A percentile compares a stretch with the other conserved stretches of the same genome.
phyloP scores from a whole-genome alignment of 2,797 vertebrate genomes.

The Borostomias antarcticus region DNA sequence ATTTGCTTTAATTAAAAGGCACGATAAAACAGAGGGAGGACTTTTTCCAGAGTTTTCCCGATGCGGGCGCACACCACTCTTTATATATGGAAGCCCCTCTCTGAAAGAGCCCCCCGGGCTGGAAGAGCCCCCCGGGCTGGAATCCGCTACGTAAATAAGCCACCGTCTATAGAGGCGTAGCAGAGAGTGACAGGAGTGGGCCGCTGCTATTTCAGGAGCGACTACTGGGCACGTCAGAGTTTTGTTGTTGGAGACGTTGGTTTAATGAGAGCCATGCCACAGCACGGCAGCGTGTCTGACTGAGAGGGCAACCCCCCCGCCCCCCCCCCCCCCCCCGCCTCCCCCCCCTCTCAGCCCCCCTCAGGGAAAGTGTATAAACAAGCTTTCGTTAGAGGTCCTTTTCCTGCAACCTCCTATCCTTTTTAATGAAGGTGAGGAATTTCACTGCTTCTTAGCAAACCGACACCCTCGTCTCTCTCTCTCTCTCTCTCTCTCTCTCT shows the following conservation, averaged over 20 bases:
- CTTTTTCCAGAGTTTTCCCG: constrained; percentile 20
- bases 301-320: constrained; percentile 6
- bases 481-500: constrained; percentile 3
- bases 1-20: constrained; percentile 46
- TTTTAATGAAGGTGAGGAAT: constrained; percentile 64
- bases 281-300: constrained; percentile 45
- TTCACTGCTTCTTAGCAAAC: constrained; percentile 36
- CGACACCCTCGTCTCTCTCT: constrained; percentile 4
- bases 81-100: no score
- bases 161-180: constrained; percentile 44
- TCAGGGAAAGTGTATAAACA: constrained; percentile 58
- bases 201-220: constrained; percentile 55
- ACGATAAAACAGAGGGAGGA: constrained; percentile 21
- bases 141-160: constrained; percentile 50
- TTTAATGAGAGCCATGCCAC: constrained; percentile 60
- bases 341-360: constrained; percentile 19
- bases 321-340: not conserved
- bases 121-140: constrained; percentile 27
- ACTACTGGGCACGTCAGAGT: constrained; percentile 58
- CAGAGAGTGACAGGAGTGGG: constrained; percentile 46
- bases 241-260: constrained; percentile 52
- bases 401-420: constrained; percentile 40
- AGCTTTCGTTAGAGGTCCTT: constrained; percentile 62
- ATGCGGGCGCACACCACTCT: not conserved
- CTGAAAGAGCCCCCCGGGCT: constrained; percentile 25